These are phyloP conservation scores for Apodemia zela DNA, from an alignment of 2,888 invertebrate species.

Conservation along the genomic window DNA sequence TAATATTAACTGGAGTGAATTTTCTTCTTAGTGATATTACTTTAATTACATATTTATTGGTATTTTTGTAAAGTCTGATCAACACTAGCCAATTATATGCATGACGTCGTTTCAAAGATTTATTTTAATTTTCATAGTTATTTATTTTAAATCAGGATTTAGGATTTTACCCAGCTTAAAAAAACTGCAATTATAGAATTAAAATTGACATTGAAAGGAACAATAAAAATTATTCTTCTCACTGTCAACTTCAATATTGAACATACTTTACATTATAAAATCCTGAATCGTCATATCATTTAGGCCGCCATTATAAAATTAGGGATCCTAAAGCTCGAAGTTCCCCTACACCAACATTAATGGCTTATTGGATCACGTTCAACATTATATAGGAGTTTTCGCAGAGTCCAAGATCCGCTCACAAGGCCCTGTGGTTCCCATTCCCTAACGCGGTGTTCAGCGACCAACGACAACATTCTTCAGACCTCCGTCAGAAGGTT, in stretches of 20 bases:
- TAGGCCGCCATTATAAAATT: neutral
- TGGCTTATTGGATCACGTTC: slow-evolving; percentile 26
- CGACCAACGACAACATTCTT: slow-evolving; percentile 71
- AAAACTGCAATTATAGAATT: neutral
- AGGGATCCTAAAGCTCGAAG: slow-evolving; percentile 2
- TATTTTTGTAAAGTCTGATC: slow-evolving; percentile 37
- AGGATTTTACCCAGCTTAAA: neutral
- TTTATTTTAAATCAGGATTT: slow-evolving; percentile 6
- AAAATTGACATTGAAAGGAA: neutral
- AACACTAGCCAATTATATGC: slow-evolving; percentile 56
- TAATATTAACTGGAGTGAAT: neutral
- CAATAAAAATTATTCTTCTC: neutral
- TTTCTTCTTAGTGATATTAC: slow-evolving; percentile 10
- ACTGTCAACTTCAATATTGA: neutral
- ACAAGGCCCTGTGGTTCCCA: slow-evolving; percentile 82
- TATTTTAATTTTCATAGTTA: neutral
- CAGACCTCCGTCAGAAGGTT: slow-evolving; percentile 75
- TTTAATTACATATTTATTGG: slow-evolving; percentile 15
- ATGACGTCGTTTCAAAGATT: slow-evolving; percentile 45
- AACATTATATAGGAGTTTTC: slow-evolving; percentile 48
- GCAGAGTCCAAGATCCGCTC: slow-evolving; percentile 79
- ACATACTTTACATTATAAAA: neutral
- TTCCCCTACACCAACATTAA: slow-evolving; percentile 1
- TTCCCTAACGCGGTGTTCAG: slow-evolving; percentile 81
- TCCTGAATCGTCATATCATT: slow-evolving; percentile 4